Conservation (phyloP, 2,797 vertebrate species). For the Aulostomus chinensis region DNA sequence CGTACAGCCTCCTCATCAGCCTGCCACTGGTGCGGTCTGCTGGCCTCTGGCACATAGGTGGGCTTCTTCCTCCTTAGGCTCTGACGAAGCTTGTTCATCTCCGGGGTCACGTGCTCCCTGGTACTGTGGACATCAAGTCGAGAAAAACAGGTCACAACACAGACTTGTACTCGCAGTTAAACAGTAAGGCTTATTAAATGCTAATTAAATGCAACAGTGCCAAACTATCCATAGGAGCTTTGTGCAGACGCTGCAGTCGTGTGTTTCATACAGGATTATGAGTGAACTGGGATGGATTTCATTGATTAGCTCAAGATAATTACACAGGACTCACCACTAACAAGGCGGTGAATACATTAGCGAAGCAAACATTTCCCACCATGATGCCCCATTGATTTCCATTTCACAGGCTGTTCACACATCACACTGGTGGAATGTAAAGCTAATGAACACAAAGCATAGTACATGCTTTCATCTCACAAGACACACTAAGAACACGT, state of each 20-base stretch:
- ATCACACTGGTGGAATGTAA: slow-evolving; percentile 37
- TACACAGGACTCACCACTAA: slow-evolving; percentile 39
- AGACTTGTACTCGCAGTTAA: neutral
- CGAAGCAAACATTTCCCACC: slow-evolving; percentile 4
- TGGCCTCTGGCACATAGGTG: slow-evolving; percentile 90
- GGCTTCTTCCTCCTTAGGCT: slow-evolving; percentile 93
- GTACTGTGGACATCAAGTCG: slow-evolving; percentile 68
- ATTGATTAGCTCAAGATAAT: slow-evolving; percentile 46
- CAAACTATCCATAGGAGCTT: slow-evolving; percentile 4
- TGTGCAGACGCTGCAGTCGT: neutral
- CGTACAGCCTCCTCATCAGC: slow-evolving; percentile 91
- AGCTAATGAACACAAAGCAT: slow-evolving; percentile 31
- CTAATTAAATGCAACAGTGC: slow-evolving; percentile 12
- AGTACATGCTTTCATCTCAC: slow-evolving; percentile 31
- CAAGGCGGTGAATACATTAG: slow-evolving; percentile 17
- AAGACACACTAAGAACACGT: slow-evolving; percentile 24
- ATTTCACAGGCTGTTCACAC: slow-evolving; percentile 7
- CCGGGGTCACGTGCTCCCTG: slow-evolving; percentile 82
- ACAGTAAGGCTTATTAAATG: neutral
- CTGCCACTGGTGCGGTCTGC: slow-evolving; percentile 93
- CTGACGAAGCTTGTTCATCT: slow-evolving; percentile 96
- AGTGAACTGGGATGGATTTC: slow-evolving; percentile 26
- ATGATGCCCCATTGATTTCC: slow-evolving; percentile 31
- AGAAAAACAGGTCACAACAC: too few species aligned
- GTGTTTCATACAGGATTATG: slow-evolving; percentile 18